A percentile compares a stretch with the other conserved stretches of the same genome.
Conservation (phyloP, 2,797 vertebrate species). For the Clarias pachynema region DNA sequence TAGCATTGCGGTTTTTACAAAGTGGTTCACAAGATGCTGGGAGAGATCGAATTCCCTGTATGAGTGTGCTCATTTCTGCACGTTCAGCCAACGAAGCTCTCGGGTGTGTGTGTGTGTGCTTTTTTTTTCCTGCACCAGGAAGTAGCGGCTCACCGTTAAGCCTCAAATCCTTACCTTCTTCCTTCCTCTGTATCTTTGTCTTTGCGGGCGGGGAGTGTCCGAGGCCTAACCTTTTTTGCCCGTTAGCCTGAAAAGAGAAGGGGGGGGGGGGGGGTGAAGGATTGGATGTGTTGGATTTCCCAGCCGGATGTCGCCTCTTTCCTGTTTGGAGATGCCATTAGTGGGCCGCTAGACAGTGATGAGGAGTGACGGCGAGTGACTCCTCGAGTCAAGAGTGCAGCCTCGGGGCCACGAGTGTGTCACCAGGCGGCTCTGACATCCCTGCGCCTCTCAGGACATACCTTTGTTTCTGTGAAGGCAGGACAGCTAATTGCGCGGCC, state of each 20-base stretch:
- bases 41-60: constrained; percentile 21
- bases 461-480: constrained; percentile 76
- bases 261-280: constrained; percentile 28
- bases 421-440: constrained; percentile 66
- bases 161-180: constrained; percentile 12
- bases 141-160: constrained; percentile 30
- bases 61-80: constrained; percentile 17
- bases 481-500: constrained; percentile 70
- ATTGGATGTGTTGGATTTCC: constrained; percentile 33
- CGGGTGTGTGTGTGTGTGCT: neutral
- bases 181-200: neutral
- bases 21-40: constrained; percentile 22
- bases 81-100: constrained; percentile 33
- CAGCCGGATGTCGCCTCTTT: constrained; percentile 70
- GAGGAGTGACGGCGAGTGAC: constrained; percentile 77
- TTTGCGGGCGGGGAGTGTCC: constrained; percentile 1
- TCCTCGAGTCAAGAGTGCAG: constrained; percentile 72
- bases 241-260: constrained; percentile 24
- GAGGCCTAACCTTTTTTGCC: constrained; percentile 38
- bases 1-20: constrained; percentile 18
- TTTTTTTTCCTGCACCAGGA: constrained; percentile 9
- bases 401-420: constrained; percentile 70
- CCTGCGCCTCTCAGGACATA: constrained; percentile 64
- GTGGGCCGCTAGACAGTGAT: constrained; percentile 74
- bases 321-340: constrained; percentile 79